These are phyloP conservation scores for Epinotia ramella DNA, from an alignment of 2,888 invertebrate species.

Conservation along the genomic window DNA sequence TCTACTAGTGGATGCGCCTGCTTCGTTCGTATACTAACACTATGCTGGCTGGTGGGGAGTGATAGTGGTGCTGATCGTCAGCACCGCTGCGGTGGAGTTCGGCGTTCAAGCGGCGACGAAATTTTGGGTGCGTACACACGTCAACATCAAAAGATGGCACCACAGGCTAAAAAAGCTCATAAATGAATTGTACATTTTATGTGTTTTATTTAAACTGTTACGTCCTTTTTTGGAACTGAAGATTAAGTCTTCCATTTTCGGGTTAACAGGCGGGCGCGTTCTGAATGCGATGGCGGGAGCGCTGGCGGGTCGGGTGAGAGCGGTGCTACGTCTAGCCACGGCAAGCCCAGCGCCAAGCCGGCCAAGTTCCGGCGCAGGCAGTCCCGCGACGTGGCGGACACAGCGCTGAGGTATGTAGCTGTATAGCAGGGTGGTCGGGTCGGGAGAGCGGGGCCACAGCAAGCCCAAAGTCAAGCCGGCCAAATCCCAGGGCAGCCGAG, in stretches of 20 bases:
- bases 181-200: too few relatives aligned
- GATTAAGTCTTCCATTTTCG: slow-evolving; percentile 4
- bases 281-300: slow-evolving; percentile 77
- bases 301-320: slow-evolving; percentile 79
- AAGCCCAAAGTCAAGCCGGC: slow-evolving; percentile 70
- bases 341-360: slow-evolving; percentile 71
- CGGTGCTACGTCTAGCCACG: slow-evolving; percentile 77
- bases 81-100: slow-evolving; percentile 80
- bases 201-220: not conserved
- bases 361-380: slow-evolving; percentile 73
- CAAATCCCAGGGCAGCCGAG: slow-evolving; percentile 75
- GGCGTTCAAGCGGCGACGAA: slow-evolving; percentile 76
- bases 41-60: slow-evolving; percentile 74
- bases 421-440: slow-evolving; percentile 55
- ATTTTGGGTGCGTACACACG: slow-evolving; percentile 65
- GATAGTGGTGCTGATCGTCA: slow-evolving; percentile 76
- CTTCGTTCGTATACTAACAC: slow-evolving; percentile 46
- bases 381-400: slow-evolving; percentile 64
- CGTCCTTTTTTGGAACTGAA: slow-evolving; percentile 15
- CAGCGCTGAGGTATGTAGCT: slow-evolving; percentile 22
- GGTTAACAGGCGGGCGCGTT: slow-evolving; percentile 64
- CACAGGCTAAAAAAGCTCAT: too few relatives aligned
- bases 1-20: too few relatives aligned
- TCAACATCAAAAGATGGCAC: too few relatives aligned
- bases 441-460: slow-evolving; percentile 79